Percentiles rank a stretch among this genome's conserved stretches.
Conservation (phyloP, 2,797 vertebrate species). For the Gymnocypris eckloni region DNA sequence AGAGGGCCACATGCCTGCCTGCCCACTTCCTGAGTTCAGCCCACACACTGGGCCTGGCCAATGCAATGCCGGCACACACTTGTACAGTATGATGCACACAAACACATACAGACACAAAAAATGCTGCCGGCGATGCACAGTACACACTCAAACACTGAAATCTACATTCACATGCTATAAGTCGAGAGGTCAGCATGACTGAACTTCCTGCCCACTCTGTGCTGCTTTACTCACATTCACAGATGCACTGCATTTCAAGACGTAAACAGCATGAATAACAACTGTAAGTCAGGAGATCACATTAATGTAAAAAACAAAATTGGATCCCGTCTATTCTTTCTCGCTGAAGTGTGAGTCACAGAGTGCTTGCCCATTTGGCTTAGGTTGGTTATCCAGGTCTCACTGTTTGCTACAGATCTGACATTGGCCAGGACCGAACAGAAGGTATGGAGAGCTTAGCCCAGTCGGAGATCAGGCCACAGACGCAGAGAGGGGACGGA, state of each 20-base stretch:
- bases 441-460: conserved; percentile 76
- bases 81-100: conserved; percentile 36
- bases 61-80: conserved; percentile 38
- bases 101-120: conserved; percentile 48
- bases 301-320: conserved; percentile 34
- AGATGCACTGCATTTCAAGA: background rate
- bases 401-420: conserved; percentile 66
- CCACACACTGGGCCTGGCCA: conserved; percentile 47
- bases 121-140: conserved; percentile 60
- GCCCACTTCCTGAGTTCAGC: conserved; percentile 62
- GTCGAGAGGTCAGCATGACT: conserved; percentile 30
- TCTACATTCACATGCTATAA: conserved; percentile 33
- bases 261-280: background rate
- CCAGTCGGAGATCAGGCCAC: conserved; percentile 63
- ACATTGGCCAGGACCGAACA: conserved; percentile 64
- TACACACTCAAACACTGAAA: conserved; percentile 25
- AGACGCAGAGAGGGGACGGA: conserved; percentile 49
- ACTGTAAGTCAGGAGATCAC: background rate
- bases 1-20: conserved; percentile 59
- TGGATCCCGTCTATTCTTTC: conserved; percentile 27
- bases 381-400: conserved; percentile 50
- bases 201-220: conserved; percentile 7
- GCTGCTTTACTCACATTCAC: background rate
- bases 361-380: conserved; percentile 34
- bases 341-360: conserved; percentile 27